Evolutionary conservation across 37 sponge, comb jelly and placozoan genomes (phyloP).

Genomic region (Oscarella lobularis): DNA sequence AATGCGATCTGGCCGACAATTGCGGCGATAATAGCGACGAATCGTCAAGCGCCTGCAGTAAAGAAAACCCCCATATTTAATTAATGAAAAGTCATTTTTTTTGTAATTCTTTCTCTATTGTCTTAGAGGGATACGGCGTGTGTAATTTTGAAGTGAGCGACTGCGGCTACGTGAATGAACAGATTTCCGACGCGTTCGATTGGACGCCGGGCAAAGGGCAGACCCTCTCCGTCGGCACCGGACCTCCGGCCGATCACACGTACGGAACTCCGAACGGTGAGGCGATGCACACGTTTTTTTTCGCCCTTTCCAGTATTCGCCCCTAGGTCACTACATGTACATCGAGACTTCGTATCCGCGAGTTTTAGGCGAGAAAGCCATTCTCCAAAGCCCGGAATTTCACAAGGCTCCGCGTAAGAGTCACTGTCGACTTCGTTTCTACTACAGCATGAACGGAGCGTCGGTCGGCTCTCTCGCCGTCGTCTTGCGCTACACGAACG

Average conservation of each 20-base stretch:
- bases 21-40: neutral
- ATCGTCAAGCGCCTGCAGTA: neutral
- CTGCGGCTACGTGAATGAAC: conserved; percentile 14
- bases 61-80: no score
- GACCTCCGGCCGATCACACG: conserved; percentile 7
- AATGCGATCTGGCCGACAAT: neutral
- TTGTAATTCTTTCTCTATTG: no score
- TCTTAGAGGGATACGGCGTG: no score
- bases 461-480: conserved; percentile 21
- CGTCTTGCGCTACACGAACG: neutral
- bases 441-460: conserved; percentile 30
- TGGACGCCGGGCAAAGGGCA: neutral
- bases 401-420: neutral
- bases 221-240: neutral
- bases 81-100: neutral
- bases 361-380: conserved; percentile 20
- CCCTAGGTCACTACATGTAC: conserved; percentile 33
- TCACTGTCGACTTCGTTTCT: conserved; percentile 22
- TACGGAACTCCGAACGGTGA: neutral
- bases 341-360: conserved; percentile 31
- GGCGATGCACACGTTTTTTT: neutral
- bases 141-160: conserved; percentile 24
- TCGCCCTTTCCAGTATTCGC: neutral
- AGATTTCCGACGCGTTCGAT: neutral
- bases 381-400: neutral